Percentiles rank a stretch among this genome's conserved stretches.
Evolutionary conservation across 2,888 invertebrate species (phyloP).

Genomic region (Nesidiocoris tenuis): DNA sequence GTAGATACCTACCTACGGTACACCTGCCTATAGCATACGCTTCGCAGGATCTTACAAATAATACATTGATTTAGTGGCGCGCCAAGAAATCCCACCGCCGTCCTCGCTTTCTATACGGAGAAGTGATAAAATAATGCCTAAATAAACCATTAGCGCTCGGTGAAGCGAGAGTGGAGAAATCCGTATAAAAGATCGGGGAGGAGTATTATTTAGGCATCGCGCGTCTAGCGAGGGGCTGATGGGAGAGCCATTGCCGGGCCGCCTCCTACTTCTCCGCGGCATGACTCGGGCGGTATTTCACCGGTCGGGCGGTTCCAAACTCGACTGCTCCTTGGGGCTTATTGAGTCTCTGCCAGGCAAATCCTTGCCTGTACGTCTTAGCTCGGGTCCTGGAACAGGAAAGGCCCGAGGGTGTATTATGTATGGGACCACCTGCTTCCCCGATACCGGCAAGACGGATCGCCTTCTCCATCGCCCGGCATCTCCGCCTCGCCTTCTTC

Average conservation of each 20-base stretch:
- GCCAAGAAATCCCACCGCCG: too few relatives aligned
- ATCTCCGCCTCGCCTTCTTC: background rate
- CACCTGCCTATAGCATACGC: too few relatives aligned
- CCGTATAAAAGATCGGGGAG: too few relatives aligned
- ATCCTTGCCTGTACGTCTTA: conserved; percentile 37
- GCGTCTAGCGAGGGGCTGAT: background rate
- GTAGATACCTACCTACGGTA: too few relatives aligned
- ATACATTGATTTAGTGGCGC: too few relatives aligned
- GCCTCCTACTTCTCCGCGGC: background rate
- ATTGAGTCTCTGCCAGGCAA: conserved; percentile 39
- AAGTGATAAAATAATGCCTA: too few relatives aligned
- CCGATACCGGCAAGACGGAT: conserved; percentile 32
- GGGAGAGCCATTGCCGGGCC: background rate
- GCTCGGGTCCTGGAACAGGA: conserved; percentile 23
- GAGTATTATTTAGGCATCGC: too few relatives aligned
- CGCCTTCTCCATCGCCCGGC: conserved; percentile 1
- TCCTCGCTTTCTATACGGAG: too few relatives aligned
- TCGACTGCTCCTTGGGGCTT: conserved; percentile 11
- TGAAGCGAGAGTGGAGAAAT: too few relatives aligned
- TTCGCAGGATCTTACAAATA: too few relatives aligned
- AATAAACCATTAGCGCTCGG: too few relatives aligned
- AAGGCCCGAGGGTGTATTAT: conserved; percentile 28
- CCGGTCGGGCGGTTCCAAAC: background rate
- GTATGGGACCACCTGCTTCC: conserved; percentile 43
- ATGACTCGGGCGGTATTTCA: conserved; percentile 23